Evolutionary conservation across 2,113 vertebrate species (phyloP), one percentile per base, ranked within the genome.

Genomic region (Chloropsis hardwickii): DNA sequence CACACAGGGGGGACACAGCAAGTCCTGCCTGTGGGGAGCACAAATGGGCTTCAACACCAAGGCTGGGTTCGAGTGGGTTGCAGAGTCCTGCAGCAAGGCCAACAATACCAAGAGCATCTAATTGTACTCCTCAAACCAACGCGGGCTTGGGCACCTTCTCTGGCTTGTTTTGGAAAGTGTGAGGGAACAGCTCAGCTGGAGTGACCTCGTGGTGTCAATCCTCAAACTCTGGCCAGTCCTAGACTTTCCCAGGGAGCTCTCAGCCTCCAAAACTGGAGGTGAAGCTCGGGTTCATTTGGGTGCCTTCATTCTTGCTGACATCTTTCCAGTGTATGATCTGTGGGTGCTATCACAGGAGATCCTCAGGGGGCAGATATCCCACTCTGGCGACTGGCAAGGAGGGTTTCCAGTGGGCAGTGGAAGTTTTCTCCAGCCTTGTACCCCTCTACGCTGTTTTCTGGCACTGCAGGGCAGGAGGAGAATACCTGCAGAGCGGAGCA

Each of bases 301-400:
- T 61, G 8, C 28, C 23, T 53, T 81, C 20, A 2, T 42, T 90
- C 65, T 28, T 79, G 40, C 13, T 66, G 65, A 5, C 14, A 28
- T 5, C 18, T 71, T 86, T 54, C 19, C 4, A 3, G 24, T 29
- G 11, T 8, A 0, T n/a, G 29, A 39, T 25, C 51, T 45, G n/a
- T 29, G 40, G 19, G 12, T 56, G 29, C 50, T 51, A 16, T 0
- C 50, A 21, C 22, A 3, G 39, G 21, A 40, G 54, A 62, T 0
- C 0, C 14, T 58, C 45, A 31, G 14, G n/a, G 15, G 13, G 10
- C 5, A 61, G 42, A 73, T 33, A 53, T 60, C 18, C 45, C 33
- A 12, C 7, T 16, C 24, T 78, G 57, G 20, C 2, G 5, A 25
- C 47, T 53, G 35, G 16, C 28, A 81, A 29, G 81, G 50, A 61